Percentiles rank a stretch among this genome's conserved stretches.
phyloP scores from a whole-genome alignment of 2,113 vertebrate species.

The Gasterosteus aculeatus region DNA sequence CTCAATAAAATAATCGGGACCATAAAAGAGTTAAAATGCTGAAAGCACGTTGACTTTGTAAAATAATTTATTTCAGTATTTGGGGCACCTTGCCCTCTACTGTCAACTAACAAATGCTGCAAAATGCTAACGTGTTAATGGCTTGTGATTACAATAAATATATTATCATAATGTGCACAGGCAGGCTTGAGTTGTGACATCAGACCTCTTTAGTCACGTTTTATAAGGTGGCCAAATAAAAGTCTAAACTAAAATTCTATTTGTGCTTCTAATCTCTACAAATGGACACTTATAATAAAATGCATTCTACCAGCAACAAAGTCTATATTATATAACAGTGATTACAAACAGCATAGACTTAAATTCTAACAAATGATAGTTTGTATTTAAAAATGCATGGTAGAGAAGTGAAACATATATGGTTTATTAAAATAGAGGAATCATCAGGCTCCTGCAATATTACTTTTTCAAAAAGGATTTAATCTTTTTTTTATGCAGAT shows the following conservation, averaged over 20 bases:
- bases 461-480: background rate
- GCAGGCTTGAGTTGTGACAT: background rate
- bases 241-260: background rate
- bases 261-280: background rate
- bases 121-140: background rate
- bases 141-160: background rate
- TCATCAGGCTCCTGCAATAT: background rate
- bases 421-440: background rate
- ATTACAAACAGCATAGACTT: background rate
- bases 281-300: conserved; percentile 6
- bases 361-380: conserved; percentile 5
- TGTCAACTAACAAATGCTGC: conserved; percentile 3
- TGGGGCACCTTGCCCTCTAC: conserved; percentile 8
- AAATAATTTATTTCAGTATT: conserved; percentile 15
- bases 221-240: conserved; percentile 1
- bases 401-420: background rate
- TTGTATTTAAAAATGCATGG: conserved; percentile 2
- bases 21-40: background rate
- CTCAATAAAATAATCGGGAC: background rate
- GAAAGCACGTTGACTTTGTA: background rate
- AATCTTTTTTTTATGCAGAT: background rate
- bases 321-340: background rate
- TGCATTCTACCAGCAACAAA: conserved; percentile 1
- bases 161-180: background rate
- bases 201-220: background rate